Evolutionary conservation across 1,140 invertebrate species (phyloP), one percentile per base, ranked within the genome.

Genomic region (Anagrus nilaparvatae): DNA sequence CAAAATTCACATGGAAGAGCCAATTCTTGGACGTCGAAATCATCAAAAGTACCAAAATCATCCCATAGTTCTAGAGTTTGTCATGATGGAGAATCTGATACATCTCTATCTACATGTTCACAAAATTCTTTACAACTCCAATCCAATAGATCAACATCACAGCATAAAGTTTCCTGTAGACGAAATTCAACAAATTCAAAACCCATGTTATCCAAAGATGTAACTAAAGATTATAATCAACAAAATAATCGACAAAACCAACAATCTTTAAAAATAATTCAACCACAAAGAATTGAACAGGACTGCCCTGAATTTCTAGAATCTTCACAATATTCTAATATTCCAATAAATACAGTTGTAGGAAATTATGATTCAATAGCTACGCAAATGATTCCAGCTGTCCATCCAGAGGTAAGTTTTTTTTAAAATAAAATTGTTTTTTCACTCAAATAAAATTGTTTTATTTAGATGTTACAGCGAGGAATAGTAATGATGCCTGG

Each of bases 101-200:
- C 71, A 0, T 82, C 80, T 0, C 62, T 81, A 43, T 82, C 81
- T 0, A 73, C 74, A 2, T 79, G 80, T 7, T 82, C 82, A 1
- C 72, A 73, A 2, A 72, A 69, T 7, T 82, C 80, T 3, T 62
- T 74, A 27, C 16, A 34, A 1, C 39, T 43, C 25, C 45, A 39
- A 28, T n/a, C n/a, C n/a, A n/a, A n/a, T n/a, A n/a, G n/a, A n/a
- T 5, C 40, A 17, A 34, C 24, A 4, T 13, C 45, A 4, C 40
- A 43, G 12, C 12, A 28, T 1, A 58, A 55, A 28, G 31, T 40
- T 3, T 16, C 42, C 4, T 48, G 55, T 0, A 33, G 43, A 8
- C 59, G 44, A 7, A 57, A 34, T 28, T 51, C 47, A 0, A 25
- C 47, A 0, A 27, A 34, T 1, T 52, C 48, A 0, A 60, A 56